These are phyloP conservation scores for Apodemus agrarius DNA, from an alignment of 2,797 vertebrate genomes.

Conservation along the genomic window DNA sequence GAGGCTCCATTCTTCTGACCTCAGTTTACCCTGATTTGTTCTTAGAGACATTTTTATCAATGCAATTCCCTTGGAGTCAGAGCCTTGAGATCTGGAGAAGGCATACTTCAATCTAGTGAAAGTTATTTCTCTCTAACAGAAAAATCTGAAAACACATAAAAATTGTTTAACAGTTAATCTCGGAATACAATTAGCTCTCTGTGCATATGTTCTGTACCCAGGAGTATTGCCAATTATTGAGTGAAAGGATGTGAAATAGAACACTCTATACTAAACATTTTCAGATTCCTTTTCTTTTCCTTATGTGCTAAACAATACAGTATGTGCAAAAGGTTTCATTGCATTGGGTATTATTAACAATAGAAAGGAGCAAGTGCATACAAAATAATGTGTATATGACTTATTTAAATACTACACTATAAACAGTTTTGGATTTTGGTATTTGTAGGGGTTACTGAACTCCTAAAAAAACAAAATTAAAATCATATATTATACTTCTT, in stretches of 20 bases:
- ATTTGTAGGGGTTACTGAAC: neutral
- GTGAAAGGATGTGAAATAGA: neutral
- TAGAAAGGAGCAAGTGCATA: neutral
- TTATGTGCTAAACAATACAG: neutral
- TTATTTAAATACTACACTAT: neutral
- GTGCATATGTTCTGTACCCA: no score
- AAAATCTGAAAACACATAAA: neutral
- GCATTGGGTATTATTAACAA: neutral
- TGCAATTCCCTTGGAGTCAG: neutral
- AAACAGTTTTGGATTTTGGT: neutral
- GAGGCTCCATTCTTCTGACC: neutral
- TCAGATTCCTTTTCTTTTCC: neutral
- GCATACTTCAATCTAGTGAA: no score
- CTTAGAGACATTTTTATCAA: neutral
- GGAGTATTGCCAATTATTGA: neutral
- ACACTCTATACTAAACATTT: neutral
- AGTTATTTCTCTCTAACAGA: conserved; percentile 52
- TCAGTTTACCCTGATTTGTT: neutral
- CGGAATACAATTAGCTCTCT: neutral
- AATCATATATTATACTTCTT: neutral
- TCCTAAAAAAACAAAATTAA: neutral
- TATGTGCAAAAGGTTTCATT: neutral
- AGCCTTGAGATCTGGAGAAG: neutral
- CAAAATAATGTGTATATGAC: neutral
- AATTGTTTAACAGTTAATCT: neutral